Evolutionary conservation across 2,888 invertebrate species (phyloP), one percentile per base, ranked within the genome.

Genomic region (Drosophila austrosaltans): DNA sequence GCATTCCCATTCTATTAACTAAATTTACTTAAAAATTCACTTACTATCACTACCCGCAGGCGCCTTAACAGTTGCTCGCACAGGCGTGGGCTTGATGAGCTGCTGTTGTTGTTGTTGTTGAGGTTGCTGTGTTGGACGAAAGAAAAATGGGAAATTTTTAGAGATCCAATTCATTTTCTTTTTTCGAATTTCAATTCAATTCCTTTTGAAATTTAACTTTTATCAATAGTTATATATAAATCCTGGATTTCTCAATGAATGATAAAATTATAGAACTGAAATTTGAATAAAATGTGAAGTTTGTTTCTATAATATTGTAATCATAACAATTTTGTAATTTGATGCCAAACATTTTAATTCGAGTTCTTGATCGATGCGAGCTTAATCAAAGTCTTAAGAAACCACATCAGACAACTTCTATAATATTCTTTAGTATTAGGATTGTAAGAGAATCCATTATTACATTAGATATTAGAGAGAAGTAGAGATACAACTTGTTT

Each of bases 1-100:
- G 40, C n/a, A 40, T 48, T 48, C 10, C 16, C 8, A 20, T 40
- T 20, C 7, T 6, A 4, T 16, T 5, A n/a, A n/a, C 2, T 5
- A 22, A 1, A 5, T 10, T 12, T 39, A 16, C 16, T 16, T 16
- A 16, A 1, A 1, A n/a, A 3, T 59, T 48, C 22, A 81, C 83
- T 89, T 66, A 89, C 91, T 82, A 82, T 94, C 95, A 82, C 78
- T 79, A 94, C 93, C 94, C 94, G 91, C 92, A 91, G 92, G 91
- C 90, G 90, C 91, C 92, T 91, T 91, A 63, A 69, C 63, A 63
- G 81, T 77, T 16, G 95, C 95, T 93, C 95, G 94, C 87, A 97
- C 95, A 81, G 97, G 96, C 91, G 96, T 96, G 76, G 97, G 97
- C 93, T 97, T 97, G 82, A 97, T 95, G 92, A 96, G 96, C 96